Percentiles rank a stretch among this genome's conserved stretches.
Conservation (phyloP, 2,888 invertebrate genomes). For the Cephus pygmeus region DNA sequence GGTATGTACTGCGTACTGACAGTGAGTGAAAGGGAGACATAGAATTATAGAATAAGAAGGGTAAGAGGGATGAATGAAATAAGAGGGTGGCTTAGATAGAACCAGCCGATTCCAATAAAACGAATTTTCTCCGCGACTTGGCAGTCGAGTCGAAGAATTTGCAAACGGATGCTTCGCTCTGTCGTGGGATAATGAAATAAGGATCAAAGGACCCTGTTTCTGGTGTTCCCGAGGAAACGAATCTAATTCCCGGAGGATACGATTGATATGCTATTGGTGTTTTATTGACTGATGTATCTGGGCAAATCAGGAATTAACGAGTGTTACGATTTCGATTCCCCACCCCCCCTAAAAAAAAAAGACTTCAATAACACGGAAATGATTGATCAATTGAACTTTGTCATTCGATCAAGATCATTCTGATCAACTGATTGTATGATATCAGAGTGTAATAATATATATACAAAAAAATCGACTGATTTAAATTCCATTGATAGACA, state of each 20-base stretch:
- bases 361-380: not conserved
- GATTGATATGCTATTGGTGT: constrained; percentile 20
- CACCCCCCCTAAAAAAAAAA: not conserved
- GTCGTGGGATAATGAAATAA: constrained; percentile 63
- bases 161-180: constrained; percentile 55
- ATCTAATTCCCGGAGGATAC: constrained; percentile 31
- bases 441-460: not conserved
- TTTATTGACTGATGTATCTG: not conserved
- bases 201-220: constrained; percentile 56
- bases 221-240: constrained; percentile 30
- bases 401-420: not conserved
- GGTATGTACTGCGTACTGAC: not conserved
- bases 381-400: not conserved
- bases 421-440: not conserved
- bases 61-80: constrained; percentile 20
- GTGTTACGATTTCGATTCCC: not conserved
- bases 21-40: not conserved
- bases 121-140: constrained; percentile 61
- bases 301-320: not conserved
- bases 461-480: not conserved
- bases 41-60: not conserved
- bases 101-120: constrained; percentile 58
- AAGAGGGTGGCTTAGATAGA: constrained; percentile 14
- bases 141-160: constrained; percentile 58
- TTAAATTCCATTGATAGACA: not conserved